Conservation (phyloP, 2,113 vertebrate species). For the Scytalopus superciliaris region DNA sequence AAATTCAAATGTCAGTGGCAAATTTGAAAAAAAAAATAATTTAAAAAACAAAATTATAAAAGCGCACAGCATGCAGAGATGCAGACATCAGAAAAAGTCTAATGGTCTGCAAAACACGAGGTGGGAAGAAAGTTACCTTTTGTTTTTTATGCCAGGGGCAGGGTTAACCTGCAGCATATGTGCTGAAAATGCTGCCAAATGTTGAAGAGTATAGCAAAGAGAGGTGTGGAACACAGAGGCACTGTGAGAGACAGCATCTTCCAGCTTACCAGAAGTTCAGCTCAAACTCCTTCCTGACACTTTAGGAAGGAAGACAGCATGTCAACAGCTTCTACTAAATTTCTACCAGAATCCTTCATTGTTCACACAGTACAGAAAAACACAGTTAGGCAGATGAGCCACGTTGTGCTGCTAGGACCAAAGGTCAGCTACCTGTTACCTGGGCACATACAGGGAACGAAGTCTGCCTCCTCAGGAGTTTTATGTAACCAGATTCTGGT, state of each 20-base stretch:
- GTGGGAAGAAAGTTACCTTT: neutral
- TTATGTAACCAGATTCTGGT: neutral
- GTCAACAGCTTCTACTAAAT: neutral
- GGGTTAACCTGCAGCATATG: neutral
- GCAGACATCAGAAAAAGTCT: neutral
- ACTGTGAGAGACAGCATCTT: constrained; percentile 40
- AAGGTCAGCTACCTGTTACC: neutral
- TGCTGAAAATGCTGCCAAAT: constrained; percentile 31
- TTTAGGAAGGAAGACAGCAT: neutral
- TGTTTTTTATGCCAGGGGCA: neutral
- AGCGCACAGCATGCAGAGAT: neutral
- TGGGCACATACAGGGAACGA: neutral
- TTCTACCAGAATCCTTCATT: neutral
- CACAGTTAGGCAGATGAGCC: neutral
- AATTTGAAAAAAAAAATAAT: neutral
- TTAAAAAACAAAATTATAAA: neutral
- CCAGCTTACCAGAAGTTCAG: constrained; percentile 18
- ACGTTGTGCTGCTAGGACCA: neutral
- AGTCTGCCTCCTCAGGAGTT: neutral
- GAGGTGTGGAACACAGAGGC: constrained; percentile 17
- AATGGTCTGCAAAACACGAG: neutral
- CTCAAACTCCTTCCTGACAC: neutral
- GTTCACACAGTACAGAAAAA: neutral
- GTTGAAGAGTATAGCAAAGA: neutral
- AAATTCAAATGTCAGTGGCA: neutral